These are phyloP conservation scores for Acipenser ruthenus DNA, from an alignment of 2,797 vertebrate genomes.

Conservation along the genomic window DNA sequence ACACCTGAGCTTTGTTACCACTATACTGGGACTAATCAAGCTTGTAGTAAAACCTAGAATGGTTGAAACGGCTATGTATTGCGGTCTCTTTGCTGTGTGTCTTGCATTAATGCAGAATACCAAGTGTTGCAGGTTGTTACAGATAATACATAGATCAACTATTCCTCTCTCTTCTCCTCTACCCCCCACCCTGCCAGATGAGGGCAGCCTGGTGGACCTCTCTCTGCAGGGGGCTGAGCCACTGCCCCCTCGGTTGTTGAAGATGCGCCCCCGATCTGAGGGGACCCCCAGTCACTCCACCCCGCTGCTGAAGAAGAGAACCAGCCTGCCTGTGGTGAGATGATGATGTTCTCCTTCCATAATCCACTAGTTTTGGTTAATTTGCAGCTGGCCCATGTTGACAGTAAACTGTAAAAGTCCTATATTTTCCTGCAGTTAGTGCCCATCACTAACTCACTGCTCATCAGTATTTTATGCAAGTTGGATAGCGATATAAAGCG, in stretches of 20 bases:
- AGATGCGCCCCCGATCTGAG: slow-evolving; percentile 4
- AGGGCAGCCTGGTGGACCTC: slow-evolving; percentile 29
- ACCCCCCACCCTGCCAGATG: slow-evolving; percentile 30
- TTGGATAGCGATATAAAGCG: too few relatives aligned
- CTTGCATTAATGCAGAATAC: not conserved
- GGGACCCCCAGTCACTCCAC: slow-evolving; percentile 33
- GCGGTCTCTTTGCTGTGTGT: slow-evolving; percentile 1
- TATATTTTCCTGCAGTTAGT: too few relatives aligned
- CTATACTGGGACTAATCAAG: too few relatives aligned
- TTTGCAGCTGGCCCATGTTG: too few relatives aligned
- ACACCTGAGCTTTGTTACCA: too few relatives aligned
- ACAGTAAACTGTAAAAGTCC: too few relatives aligned
- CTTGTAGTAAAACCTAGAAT: rapidly evolving
- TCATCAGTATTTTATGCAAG: too few relatives aligned
- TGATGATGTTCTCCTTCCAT: not conserved
- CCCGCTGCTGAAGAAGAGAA: slow-evolving; percentile 21
- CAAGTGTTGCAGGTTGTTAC: too few relatives aligned
- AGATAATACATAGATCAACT: too few relatives aligned
- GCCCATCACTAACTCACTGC: too few relatives aligned
- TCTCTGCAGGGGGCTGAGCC: slow-evolving; percentile 13
- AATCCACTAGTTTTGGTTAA: too few relatives aligned
- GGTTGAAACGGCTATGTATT: not conserved
- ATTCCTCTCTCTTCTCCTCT: not conserved
- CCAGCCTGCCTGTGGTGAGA: slow-evolving; percentile 37
- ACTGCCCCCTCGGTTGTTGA: slow-evolving; percentile 17